These are phyloP conservation scores for Pelvicachromis taeniatus DNA, from an alignment of 2,113 vertebrate species.

Conservation along the genomic window DNA sequence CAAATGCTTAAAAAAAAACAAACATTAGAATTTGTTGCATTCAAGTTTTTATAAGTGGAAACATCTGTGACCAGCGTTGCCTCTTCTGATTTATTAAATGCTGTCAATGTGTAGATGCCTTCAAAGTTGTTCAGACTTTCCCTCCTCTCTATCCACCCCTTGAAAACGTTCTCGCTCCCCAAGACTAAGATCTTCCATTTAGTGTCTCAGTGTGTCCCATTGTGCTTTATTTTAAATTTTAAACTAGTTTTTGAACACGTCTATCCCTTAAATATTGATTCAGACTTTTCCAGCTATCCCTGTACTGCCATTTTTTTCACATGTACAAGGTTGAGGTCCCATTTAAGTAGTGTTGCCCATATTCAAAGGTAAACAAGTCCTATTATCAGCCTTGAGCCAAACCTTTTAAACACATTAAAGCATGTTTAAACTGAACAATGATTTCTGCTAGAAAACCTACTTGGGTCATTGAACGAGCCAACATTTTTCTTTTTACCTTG, in stretches of 20 bases:
- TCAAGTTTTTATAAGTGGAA: neutral
- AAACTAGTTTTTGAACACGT: slow-evolving; percentile 12
- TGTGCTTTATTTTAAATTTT: slow-evolving; percentile 45
- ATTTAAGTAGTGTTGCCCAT: neutral
- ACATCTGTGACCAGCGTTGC: slow-evolving; percentile 56
- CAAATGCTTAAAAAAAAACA: neutral
- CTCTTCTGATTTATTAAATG: slow-evolving; percentile 29
- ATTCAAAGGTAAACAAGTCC: neutral
- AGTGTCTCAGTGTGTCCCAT: slow-evolving; percentile 59
- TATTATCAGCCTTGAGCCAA: neutral
- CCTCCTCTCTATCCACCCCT: slow-evolving; percentile 3
- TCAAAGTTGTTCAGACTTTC: slow-evolving; percentile 10
- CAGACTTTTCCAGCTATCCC: neutral
- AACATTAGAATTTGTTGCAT: neutral
- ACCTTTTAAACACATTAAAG: neutral
- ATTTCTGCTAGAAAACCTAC: neutral
- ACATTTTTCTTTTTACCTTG: slow-evolving; percentile 10
- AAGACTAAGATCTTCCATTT: slow-evolving; percentile 2
- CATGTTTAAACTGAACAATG: neutral
- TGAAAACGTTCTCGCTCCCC: neutral
- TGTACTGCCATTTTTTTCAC: neutral
- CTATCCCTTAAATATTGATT: neutral
- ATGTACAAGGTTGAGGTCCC: neutral
- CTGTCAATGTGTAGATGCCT: slow-evolving; percentile 16
- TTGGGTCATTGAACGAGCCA: neutral